A percentile compares a stretch with the other conserved stretches of the same genome.
Evolutionary conservation across 2,888 invertebrate species (phyloP).

Genomic region (Herminia tarsipennalis): DNA sequence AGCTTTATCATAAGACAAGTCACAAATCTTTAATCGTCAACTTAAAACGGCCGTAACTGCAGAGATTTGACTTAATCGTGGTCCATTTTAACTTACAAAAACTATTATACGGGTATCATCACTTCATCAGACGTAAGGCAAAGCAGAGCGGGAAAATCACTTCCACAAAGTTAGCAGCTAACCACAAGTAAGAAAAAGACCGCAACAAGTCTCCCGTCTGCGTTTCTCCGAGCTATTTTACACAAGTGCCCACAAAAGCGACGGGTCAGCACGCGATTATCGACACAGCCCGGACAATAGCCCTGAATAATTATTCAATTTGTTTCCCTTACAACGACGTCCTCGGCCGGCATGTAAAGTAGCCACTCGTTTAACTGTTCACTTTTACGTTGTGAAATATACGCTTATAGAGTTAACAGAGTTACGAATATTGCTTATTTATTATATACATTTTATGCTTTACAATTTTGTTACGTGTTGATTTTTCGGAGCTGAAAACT

Average conservation of each 20-base stretch:
- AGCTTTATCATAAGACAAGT: too few species aligned
- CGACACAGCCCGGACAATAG: conserved; percentile 63
- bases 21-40: too few species aligned
- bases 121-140: too few species aligned
- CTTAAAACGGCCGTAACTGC: too few species aligned
- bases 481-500: too few species aligned
- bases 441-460: neutral
- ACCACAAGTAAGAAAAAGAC: conserved; percentile 5
- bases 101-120: too few species aligned
- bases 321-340: conserved; percentile 57
- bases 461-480: neutral
- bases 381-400: conserved; percentile 13
- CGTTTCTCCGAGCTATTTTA: conserved; percentile 45
- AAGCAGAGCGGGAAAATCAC: too few species aligned
- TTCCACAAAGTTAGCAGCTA: too few species aligned
- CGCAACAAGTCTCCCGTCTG: conserved; percentile 43
- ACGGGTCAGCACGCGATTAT: conserved; percentile 66
- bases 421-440: neutral
- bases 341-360: conserved; percentile 33
- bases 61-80: too few species aligned
- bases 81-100: too few species aligned
- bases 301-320: conserved; percentile 76
- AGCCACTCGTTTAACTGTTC: conserved; percentile 23
- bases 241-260: conserved; percentile 58
- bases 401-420: conserved; percentile 7